These are phyloP conservation scores for Plebejus argus DNA, from an alignment of 2,888 invertebrate species.

Conservation along the genomic window DNA sequence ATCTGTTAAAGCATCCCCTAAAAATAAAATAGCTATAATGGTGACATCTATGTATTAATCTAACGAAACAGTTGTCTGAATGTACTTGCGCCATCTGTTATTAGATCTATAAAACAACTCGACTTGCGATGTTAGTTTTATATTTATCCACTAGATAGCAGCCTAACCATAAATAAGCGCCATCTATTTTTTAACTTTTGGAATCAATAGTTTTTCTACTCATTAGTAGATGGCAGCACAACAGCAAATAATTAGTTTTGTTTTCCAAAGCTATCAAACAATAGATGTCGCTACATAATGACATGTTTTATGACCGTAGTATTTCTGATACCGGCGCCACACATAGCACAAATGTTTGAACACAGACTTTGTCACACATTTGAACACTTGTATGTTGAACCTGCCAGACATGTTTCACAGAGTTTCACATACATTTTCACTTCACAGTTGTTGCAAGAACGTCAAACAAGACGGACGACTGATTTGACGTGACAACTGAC, in stretches of 20 bases:
- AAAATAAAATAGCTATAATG: not conserved
- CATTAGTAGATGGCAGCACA: slow-evolving; percentile 33
- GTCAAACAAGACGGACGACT: no score
- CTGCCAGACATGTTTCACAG: no score
- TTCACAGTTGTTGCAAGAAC: no score
- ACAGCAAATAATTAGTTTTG: not conserved
- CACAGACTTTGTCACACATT: no score
- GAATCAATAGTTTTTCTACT: not conserved
- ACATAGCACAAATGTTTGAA: no score
- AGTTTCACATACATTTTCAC: no score
- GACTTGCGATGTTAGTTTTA: not conserved
- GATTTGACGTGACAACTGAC: no score
- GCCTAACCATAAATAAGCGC: not conserved
- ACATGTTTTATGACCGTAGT: slow-evolving; percentile 43
- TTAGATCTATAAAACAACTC: not conserved
- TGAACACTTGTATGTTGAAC: no score
- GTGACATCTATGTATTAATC: slow-evolving; percentile 20
- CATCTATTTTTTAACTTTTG: not conserved
- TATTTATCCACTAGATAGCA: not conserved
- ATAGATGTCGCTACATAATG: slow-evolving; percentile 46
- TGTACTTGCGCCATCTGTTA: slow-evolving; percentile 32
- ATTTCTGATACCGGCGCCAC: no score
- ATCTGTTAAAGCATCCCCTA: slow-evolving; percentile 29
- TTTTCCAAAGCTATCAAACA: not conserved
- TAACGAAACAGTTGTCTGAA: not conserved